Conservation (phyloP, 2,888 invertebrate genomes). For the Frankliniella fusca region DNA sequence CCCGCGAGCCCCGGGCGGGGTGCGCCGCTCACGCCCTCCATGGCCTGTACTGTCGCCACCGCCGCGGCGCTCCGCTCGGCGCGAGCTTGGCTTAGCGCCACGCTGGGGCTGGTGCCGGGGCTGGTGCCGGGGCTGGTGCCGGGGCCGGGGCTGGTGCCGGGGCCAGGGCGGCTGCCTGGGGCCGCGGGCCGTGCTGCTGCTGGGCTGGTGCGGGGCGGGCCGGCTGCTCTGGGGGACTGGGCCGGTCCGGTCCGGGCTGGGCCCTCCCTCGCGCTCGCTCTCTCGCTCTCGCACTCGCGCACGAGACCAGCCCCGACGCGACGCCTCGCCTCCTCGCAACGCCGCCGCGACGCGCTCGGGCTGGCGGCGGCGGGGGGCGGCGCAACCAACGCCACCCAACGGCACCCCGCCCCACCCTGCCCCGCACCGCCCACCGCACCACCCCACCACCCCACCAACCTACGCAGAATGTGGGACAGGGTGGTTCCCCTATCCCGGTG, state of each 20-base stretch:
- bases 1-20: neutral
- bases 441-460: neutral
- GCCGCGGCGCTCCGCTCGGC: no score
- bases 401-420: neutral
- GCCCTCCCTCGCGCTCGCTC: neutral
- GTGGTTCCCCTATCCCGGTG: neutral
- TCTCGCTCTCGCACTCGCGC: no score
- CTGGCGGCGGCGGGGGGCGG: neutral
- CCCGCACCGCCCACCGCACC: neutral
- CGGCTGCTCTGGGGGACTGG: neutral
- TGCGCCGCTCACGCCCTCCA: neutral
- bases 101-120: neutral
- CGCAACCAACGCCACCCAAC: constrained; percentile 13
- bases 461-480: constrained; percentile 24
- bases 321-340: neutral
- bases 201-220: no score
- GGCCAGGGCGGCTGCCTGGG: neutral
- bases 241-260: neutral
- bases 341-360: neutral
- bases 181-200: neutral
- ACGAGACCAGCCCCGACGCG: no score
- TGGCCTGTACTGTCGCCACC: no score
- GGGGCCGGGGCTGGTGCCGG: neutral
- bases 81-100: no score
- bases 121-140: neutral